Evolutionary conservation across 1,140 invertebrate genomes (phyloP).

Genomic region (Anadara kagoshimensis): DNA sequence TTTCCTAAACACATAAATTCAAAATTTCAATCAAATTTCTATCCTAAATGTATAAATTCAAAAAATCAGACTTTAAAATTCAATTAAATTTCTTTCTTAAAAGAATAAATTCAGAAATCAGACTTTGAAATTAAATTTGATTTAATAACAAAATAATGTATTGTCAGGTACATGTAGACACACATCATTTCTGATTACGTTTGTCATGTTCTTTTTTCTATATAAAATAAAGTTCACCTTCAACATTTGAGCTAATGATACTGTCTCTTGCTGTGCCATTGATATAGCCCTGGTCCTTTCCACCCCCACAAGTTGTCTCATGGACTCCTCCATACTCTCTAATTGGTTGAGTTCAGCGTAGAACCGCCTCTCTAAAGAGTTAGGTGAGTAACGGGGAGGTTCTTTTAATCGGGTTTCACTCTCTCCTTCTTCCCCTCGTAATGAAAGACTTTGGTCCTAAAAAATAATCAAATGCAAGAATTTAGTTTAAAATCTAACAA

Average conservation of each 20-base stretch:
- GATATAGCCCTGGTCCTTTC: constrained; percentile 69
- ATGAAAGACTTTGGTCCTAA: constrained; percentile 8
- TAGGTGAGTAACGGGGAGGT: constrained; percentile 60
- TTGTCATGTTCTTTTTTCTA: too few relatives aligned
- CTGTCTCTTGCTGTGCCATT: constrained; percentile 73
- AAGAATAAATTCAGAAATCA: too few relatives aligned
- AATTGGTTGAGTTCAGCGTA: constrained; percentile 68
- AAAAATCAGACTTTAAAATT: too few relatives aligned
- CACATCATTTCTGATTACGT: too few relatives aligned
- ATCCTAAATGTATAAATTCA: too few relatives aligned
- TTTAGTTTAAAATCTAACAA: not conserved
- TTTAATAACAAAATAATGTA: too few relatives aligned
- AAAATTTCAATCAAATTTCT: too few relatives aligned
- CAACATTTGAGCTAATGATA: constrained; percentile 71
- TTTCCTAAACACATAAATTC: too few relatives aligned
- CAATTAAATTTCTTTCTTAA: too few relatives aligned
- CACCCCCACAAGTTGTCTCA: constrained; percentile 67
- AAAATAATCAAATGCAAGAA: not conserved
- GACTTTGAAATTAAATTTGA: too few relatives aligned
- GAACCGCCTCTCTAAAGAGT: constrained; percentile 64
- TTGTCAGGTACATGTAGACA: too few relatives aligned
- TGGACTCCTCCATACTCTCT: constrained; percentile 70
- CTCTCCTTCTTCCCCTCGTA: too few relatives aligned
- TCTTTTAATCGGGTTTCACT: not conserved
- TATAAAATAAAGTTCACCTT: constrained; percentile 59